phyloP scores from a whole-genome alignment of 2,113 vertebrate species.

The Nycticorax nycticorax region DNA sequence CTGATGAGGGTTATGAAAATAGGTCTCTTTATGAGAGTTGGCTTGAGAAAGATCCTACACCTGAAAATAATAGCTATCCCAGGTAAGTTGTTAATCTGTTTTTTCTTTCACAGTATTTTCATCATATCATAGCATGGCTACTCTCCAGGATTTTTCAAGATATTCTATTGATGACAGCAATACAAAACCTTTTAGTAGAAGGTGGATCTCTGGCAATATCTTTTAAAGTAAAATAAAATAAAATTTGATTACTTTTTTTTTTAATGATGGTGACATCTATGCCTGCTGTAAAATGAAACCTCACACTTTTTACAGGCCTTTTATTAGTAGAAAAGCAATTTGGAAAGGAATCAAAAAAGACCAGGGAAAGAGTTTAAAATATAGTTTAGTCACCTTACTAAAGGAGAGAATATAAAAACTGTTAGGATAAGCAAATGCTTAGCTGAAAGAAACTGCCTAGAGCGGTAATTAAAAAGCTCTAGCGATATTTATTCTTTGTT shows the following conservation, averaged over 20 bases:
- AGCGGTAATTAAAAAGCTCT: neutral
- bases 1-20: conserved; percentile 86
- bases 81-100: conserved; percentile 70
- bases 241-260: neutral
- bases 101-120: neutral
- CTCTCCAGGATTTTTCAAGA: neutral
- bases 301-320: neutral
- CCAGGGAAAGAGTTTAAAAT: neutral
- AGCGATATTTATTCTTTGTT: neutral
- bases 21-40: conserved; percentile 91
- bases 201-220: neutral
- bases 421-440: neutral
- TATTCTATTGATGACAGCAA: neutral
- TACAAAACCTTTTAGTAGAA: neutral
- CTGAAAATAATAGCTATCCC: conserved; percentile 79
- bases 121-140: neutral
- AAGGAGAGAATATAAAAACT: neutral
- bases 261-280: neutral
- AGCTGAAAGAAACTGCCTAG: neutral
- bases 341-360: neutral
- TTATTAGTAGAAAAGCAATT: neutral
- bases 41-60: conserved; percentile 89
- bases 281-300: neutral
- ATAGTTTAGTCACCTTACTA: neutral
- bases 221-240: neutral